phyloP scores from a whole-genome alignment of 2,113 vertebrate species.

The Spilogale gracilis region DNA sequence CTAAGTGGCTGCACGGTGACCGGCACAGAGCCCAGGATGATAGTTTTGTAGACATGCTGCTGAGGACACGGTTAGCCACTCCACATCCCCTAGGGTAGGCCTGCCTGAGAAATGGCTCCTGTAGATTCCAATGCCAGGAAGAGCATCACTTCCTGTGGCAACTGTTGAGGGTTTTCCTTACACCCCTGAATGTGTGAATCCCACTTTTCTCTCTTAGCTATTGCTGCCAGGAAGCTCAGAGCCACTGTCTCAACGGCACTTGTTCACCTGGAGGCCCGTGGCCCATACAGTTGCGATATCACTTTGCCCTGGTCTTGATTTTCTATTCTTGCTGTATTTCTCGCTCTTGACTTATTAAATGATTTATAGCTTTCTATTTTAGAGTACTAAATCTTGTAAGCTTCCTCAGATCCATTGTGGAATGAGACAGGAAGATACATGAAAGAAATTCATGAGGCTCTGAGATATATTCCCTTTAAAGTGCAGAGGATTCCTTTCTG shows the following conservation, averaged over 20 bases:
- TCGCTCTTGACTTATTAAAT: slow-evolving; percentile 58
- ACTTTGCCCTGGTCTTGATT: slow-evolving; percentile 38
- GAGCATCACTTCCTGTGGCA: neutral
- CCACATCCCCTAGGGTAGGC: neutral
- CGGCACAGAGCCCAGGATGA: neutral
- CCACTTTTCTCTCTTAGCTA: neutral
- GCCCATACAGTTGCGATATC: neutral
- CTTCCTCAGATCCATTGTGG: slow-evolving; percentile 24
- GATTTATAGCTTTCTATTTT: slow-evolving; percentile 62
- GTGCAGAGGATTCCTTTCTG: neutral
- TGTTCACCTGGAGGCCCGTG: neutral
- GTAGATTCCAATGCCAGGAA: neutral
- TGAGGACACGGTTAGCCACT: neutral
- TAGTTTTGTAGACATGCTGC: neutral
- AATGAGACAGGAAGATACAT: neutral
- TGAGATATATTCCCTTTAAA: slow-evolving; percentile 1
- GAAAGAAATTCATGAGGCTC: slow-evolving; percentile 33
- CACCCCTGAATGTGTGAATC: neutral
- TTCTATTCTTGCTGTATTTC: slow-evolving; percentile 51
- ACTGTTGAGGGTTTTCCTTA: neutral
- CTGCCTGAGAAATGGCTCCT: neutral
- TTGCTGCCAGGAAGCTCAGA: neutral
- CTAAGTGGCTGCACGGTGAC: neutral
- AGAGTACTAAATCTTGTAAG: neutral
- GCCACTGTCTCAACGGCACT: neutral